Conservation (phyloP, 2,113 vertebrate genomes). For the Dipodomys stephensi region DNA sequence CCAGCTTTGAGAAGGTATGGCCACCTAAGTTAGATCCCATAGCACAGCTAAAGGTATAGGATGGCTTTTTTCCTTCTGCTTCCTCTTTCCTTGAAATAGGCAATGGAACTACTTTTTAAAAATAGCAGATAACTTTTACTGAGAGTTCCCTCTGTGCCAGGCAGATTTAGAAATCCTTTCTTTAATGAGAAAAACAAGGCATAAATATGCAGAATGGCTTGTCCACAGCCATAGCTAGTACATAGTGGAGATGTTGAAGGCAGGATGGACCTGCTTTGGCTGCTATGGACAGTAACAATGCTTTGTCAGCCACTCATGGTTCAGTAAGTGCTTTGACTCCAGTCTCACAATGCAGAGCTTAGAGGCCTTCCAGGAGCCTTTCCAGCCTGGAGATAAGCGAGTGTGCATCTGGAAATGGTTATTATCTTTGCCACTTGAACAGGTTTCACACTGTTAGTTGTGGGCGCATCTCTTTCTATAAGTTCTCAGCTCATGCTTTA, state of each 20-base stretch:
- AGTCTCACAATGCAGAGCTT: not conserved
- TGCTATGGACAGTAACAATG: too few relatives aligned
- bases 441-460: not conserved
- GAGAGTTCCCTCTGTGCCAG: not conserved
- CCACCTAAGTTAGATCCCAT: not conserved
- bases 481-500: slow-evolving; percentile 14
- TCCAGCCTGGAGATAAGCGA: not conserved
- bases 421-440: not conserved
- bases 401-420: not conserved
- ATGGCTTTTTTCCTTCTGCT: not conserved
- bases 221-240: not conserved
- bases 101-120: too few relatives aligned
- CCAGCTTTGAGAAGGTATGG: not conserved
- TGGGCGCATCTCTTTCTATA: not conserved
- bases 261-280: not conserved
- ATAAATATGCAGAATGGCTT: not conserved
- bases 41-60: not conserved
- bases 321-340: not conserved
- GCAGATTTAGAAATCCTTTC: not conserved
- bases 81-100: not conserved
- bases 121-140: not conserved
- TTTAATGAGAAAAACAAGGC: not conserved
- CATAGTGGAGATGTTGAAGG: not conserved
- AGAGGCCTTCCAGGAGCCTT: not conserved
- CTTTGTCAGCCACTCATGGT: not conserved